Base-by-base conservation (phyloP, 2,888 invertebrate genomes). In the Xylota segnis region DNA sequence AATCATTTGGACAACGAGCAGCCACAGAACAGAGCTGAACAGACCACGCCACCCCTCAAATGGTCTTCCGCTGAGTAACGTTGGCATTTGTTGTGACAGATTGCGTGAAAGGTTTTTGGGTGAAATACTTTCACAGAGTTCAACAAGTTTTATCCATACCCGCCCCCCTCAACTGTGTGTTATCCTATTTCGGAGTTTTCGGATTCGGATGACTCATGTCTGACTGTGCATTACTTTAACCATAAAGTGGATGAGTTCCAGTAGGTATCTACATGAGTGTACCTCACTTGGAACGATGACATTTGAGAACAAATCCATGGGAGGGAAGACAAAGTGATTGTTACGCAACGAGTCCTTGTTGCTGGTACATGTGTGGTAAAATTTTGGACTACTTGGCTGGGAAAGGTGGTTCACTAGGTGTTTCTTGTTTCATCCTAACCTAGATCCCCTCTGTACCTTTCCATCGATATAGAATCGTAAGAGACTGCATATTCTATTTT, bases 11-110 rank as follows among this genome's bases (percentile, higher is more conserved):
- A 56, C 56, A 47, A 10, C 43, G 5, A 43, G 40, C 14, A 14
- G n/a, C n/a, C 14, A 43, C 43, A 43, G 43, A 43, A 14, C 10
- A 6, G 14, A 6, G 43, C 1, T 4, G 5, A n/a, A 3, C 37
- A 37, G 34, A 7, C 0, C 1, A 23, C 14, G 29, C 43, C 45
- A 54, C 63, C 10, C 59, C 61, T 37, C 18, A 40, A 54, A 63
- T 63, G 45, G 61, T 81, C 56, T 70, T 81, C 75, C 68, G 12
- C 47, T 56, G 50, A 70, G 47, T 56, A 63, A 76, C 61, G 63
- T 56, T 75, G 66, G 56, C 75, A 56, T 70, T 68, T 82, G 32
- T 23, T 66, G 61, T 81, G 79, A 43, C 74, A 74, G 59, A 74
- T 59, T 68, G 59, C 66, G 81, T 54, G 81, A 54, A 75, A 52